phyloP scores from a whole-genome alignment of 2,113 vertebrate genomes.

The Callopanchax toddi region DNA sequence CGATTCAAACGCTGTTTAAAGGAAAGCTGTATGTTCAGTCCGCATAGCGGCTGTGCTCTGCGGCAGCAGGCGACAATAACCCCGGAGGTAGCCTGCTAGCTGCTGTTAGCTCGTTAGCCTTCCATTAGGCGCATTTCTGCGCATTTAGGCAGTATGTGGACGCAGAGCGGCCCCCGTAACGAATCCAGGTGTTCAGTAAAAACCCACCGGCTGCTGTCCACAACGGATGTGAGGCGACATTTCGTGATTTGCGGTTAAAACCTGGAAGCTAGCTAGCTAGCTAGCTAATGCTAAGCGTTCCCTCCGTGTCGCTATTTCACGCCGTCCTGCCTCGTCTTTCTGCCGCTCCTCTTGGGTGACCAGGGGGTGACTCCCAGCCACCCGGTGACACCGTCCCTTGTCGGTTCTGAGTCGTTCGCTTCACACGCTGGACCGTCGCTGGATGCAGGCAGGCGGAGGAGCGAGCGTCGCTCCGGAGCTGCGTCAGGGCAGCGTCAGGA shows the following conservation, averaged over 20 bases:
- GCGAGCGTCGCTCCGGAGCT: slow-evolving; percentile 14
- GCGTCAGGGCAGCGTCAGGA: slow-evolving; percentile 6
- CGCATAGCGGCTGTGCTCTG: slow-evolving; percentile 16
- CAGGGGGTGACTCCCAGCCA: too few species aligned
- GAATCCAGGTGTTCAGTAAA: not conserved
- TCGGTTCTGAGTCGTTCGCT: not conserved
- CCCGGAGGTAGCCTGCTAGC: slow-evolving; percentile 52
- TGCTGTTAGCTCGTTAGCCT: slow-evolving; percentile 34
- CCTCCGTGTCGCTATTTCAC: too few species aligned
- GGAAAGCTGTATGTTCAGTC: not conserved
- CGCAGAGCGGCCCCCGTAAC: not conserved
- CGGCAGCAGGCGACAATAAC: slow-evolving; percentile 24
- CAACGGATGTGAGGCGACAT: slow-evolving; percentile 29
- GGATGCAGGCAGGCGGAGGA: slow-evolving; percentile 1
- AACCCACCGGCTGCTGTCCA: not conserved
- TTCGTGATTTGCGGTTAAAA: slow-evolving; percentile 15
- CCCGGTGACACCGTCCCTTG: too few species aligned
- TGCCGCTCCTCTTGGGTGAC: too few species aligned
- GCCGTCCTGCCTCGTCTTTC: too few species aligned
- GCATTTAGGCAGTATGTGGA: not conserved
- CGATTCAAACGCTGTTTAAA: slow-evolving; percentile 27
- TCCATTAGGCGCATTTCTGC: slow-evolving; percentile 20
- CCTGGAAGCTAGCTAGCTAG: slow-evolving; percentile 25
- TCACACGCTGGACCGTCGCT: not conserved
- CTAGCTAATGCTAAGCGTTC: slow-evolving; percentile 48